Evolutionary conservation across 1,140 invertebrate genomes (phyloP).

Genomic region (Calephelis virginiensis): DNA sequence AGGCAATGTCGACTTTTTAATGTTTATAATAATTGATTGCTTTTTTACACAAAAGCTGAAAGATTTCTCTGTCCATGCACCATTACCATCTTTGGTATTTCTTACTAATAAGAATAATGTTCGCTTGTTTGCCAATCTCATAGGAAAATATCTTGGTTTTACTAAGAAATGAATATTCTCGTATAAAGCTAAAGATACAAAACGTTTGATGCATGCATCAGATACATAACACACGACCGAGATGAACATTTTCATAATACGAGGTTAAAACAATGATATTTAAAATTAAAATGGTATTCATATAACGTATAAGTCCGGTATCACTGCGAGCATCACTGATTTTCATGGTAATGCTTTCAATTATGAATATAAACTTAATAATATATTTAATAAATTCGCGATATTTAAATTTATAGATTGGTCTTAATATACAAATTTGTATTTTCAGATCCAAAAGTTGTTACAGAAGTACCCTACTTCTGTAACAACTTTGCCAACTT

Average conservation of each 20-base stretch:
- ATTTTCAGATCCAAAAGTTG: no score
- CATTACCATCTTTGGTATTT: no score
- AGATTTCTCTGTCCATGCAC: no score
- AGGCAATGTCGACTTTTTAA: no score
- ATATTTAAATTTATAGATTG: not conserved
- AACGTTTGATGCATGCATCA: conserved; percentile 36
- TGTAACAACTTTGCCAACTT: no score
- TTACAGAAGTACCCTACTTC: no score
- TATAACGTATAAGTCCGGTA: conserved; percentile 24
- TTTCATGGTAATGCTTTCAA: conserved; percentile 10
- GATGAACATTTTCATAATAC: conserved; percentile 36
- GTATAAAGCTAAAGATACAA: not conserved
- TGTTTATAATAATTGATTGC: no score
- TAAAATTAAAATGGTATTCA: conserved; percentile 43
- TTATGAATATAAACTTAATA: not conserved
- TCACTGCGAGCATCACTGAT: conserved; percentile 4
- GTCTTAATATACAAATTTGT: no score
- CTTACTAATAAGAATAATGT: no score
- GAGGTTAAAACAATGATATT: conserved; percentile 40
- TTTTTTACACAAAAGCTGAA: no score
- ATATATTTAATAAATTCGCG: not conserved
- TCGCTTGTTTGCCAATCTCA: no score
- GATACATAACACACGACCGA: conserved; percentile 34
- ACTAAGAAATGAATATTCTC: not conserved
- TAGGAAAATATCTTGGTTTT: not conserved